Base-by-base conservation (phyloP, 2,888 invertebrate species). In the Idaea straminata region DNA sequence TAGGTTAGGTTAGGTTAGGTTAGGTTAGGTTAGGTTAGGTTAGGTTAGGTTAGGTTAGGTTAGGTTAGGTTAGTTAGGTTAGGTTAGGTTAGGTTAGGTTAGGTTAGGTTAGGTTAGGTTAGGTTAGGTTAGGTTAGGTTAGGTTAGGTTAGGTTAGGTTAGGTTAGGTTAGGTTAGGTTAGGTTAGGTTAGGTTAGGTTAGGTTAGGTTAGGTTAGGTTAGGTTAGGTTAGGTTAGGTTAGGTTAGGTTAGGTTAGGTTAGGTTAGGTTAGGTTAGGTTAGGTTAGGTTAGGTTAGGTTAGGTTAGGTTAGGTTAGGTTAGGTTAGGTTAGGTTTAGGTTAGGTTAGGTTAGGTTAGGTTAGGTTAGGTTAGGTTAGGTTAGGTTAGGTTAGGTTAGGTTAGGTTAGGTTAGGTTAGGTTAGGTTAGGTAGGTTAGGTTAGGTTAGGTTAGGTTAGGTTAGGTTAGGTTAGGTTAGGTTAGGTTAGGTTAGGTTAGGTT, bases 101-200 rank as follows among this genome's bases (percentile, higher is more conserved):
- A 62, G 64, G 66, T 66, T 66, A 66, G 64, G 66, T 66, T 70
- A 72, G 70, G 72, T 72, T 72, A 72, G 72, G 70, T 71, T 71
- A 73, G 73, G 73, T 73, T 73, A 73, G 73, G 73, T 71, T 73
- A 71, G 71, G 73, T 73, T 73, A 73, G 73, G 70, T 72, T 72
- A 69, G 69, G 72, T 70, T 72, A 67, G 70, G 69, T 70, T 70
- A 70, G 70, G 70, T 70, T 70, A 70, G 70, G 70, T 68, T 64
- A 57, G 70, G 70, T 72, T 72, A 70, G 70, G 70, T 72, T 70
- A 67, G 70, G 70, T 57, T 70, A 66, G 66, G 69, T 70, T 68
- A 66, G 65, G 66, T 70, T 70, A 66, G 66, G 66, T 68, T 68
- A 70, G 65, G 68, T 70, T 70, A 66, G 66, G 66, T 70, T 70